Conservation (phyloP, 92 coral and sea anemone genomes). For the Metridium senile region DNA sequence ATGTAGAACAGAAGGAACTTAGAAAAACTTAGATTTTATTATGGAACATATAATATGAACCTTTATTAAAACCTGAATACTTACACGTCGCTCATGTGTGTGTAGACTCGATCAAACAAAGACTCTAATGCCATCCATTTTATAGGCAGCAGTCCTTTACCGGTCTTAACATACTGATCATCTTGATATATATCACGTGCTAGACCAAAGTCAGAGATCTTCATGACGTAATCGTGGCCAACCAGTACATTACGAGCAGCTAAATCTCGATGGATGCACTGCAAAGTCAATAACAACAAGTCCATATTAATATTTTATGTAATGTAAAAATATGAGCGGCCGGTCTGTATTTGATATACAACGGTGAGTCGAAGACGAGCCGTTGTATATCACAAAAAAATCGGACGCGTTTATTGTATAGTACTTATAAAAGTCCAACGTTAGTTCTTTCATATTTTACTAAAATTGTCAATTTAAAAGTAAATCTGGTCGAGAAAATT, state of each 20-base stretch:
- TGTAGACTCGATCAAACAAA: constrained; percentile 78
- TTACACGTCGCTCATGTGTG: constrained; percentile 93
- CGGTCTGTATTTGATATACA: no score
- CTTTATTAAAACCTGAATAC: constrained; percentile 26
- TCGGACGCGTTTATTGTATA: no score
- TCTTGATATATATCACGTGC: constrained; percentile 88
- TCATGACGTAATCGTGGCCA: constrained; percentile 78
- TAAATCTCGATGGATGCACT: constrained; percentile 93
- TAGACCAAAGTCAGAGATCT: constrained; percentile 92
- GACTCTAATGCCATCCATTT: constrained; percentile 98
- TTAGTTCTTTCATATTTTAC: no score
- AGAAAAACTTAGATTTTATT: no score
- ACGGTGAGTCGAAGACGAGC: no score
- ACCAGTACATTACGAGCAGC: constrained; percentile 95
- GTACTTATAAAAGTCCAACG: no score
- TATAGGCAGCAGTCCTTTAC: constrained; percentile 80
- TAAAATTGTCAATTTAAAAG: no score
- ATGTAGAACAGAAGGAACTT: neutral
- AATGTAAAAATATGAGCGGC: no score
- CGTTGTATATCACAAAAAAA: no score
- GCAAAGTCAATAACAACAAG: neutral
- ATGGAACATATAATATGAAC: no score
- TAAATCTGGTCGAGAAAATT: no score
- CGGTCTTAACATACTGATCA: constrained; percentile 80
- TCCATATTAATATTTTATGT: no score